Percentiles rank a stretch among this genome's conserved stretches.
Evolutionary conservation across 2,113 vertebrate species (phyloP).

Genomic region (Pachypanchax playfairii): DNA sequence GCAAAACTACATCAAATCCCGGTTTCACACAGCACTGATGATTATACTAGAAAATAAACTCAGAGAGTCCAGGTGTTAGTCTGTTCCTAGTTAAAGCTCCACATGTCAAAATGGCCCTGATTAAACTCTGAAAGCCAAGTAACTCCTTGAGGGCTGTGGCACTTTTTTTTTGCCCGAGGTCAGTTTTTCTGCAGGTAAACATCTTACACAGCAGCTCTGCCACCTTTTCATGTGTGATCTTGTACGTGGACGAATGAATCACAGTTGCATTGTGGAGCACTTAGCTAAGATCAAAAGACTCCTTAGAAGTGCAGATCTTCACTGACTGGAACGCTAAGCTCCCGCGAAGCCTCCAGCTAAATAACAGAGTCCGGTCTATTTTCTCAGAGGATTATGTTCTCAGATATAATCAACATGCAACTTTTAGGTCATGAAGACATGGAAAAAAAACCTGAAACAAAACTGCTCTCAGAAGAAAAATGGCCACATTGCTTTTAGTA

Average conservation of each 20-base stretch:
- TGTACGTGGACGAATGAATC: neutral
- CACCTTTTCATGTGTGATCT: neutral
- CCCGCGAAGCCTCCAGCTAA: constrained; percentile 7
- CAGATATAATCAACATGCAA: neutral
- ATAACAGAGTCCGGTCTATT: neutral
- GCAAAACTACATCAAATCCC: neutral
- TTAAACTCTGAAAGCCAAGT: neutral
- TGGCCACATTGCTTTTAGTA: too few relatives aligned
- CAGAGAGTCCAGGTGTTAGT: neutral
- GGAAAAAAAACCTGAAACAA: too few relatives aligned
- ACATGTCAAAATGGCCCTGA: neutral
- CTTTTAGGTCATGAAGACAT: neutral
- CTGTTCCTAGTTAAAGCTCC: neutral
- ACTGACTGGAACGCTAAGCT: constrained; percentile 18
- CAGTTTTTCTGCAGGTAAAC: neutral
- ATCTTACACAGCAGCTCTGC: neutral
- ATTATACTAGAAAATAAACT: neutral
- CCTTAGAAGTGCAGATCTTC: neutral
- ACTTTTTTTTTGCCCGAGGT: too few relatives aligned
- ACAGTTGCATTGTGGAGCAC: neutral
- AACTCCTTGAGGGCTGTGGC: neutral
- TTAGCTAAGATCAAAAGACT: neutral
- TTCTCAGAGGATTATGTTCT: neutral
- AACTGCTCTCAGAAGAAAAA: neutral
- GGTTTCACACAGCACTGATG: neutral